Evolutionary conservation across 2,888 invertebrate genomes (phyloP).

Genomic region (Selenia dentaria): DNA sequence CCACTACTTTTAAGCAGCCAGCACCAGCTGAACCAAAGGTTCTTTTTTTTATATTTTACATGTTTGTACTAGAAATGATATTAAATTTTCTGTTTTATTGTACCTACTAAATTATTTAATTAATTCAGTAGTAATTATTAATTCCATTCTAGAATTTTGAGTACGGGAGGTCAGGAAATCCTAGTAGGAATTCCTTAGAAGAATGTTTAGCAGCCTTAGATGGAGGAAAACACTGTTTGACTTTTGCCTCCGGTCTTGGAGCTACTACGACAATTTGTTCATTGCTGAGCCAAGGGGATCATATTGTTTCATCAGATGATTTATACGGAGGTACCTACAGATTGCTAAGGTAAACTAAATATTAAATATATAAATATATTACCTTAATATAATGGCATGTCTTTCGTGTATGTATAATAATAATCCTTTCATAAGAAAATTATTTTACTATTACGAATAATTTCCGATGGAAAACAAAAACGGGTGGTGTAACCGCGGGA

Average conservation of each 20-base stretch:
- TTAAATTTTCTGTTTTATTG: too few relatives aligned
- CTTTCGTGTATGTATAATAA: too few relatives aligned
- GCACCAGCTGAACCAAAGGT: slow-evolving; percentile 93
- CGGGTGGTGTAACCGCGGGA: too few relatives aligned
- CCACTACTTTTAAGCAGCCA: slow-evolving; percentile 97
- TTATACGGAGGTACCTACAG: slow-evolving; percentile 97
- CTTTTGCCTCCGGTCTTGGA: slow-evolving; percentile 96
- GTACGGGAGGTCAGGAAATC: slow-evolving; percentile 97
- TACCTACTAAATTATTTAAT: too few relatives aligned
- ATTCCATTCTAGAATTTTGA: slow-evolving; percentile 89
- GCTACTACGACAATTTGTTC: slow-evolving; percentile 91
- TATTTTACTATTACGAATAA: too few relatives aligned
- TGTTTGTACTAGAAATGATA: too few relatives aligned
- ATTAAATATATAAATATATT: too few relatives aligned
- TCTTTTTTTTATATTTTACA: slow-evolving; percentile 45
- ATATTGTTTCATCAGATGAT: slow-evolving; percentile 95
- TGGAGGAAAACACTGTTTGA: slow-evolving; percentile 92
- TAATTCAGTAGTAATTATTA: too few relatives aligned
- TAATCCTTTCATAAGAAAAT: too few relatives aligned
- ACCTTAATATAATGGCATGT: too few relatives aligned
- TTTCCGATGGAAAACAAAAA: too few relatives aligned
- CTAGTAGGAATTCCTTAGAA: slow-evolving; percentile 95
- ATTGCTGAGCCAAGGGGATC: slow-evolving; percentile 93
- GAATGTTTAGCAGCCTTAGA: slow-evolving; percentile 95
- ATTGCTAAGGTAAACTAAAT: slow-evolving; percentile 73